phyloP scores from a whole-genome alignment of 2,113 vertebrate genomes.

The Hemibagrus wyckioides region DNA sequence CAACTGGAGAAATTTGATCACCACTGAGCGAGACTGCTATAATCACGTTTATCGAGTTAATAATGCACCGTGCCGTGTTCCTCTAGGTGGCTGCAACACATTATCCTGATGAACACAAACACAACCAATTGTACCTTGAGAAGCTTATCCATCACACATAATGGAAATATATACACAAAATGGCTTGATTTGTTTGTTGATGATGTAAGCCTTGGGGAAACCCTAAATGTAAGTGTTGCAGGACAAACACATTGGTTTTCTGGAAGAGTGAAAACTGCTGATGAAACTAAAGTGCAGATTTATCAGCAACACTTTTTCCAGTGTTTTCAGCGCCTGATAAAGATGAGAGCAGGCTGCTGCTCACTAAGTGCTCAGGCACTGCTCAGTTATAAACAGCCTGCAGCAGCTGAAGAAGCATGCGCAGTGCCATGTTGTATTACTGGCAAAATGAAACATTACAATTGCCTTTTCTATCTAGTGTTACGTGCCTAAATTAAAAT shows the following conservation, averaged over 20 bases:
- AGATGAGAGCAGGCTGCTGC: neutral
- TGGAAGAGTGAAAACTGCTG: neutral
- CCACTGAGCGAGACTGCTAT: neutral
- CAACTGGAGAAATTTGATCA: neutral
- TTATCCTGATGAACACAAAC: neutral
- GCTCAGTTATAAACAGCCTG: conserved; percentile 3
- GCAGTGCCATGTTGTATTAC: neutral
- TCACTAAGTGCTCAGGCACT: neutral
- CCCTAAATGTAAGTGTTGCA: neutral
- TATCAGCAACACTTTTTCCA: neutral
- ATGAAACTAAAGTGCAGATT: neutral
- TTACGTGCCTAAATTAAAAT: neutral
- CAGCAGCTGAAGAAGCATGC: neutral
- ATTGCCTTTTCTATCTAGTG: neutral
- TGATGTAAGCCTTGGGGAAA: neutral
- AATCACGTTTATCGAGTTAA: neutral
- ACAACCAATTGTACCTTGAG: neutral
- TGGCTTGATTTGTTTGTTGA: neutral
- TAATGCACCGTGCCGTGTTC: neutral
- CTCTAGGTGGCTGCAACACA: neutral
- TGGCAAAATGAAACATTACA: neutral
- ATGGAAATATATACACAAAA: neutral
- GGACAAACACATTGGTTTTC: neutral
- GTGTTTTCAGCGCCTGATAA: neutral
- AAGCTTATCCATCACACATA: neutral